Conservation (phyloP, 1,140 invertebrate species). For the Trichonephila clavata region DNA sequence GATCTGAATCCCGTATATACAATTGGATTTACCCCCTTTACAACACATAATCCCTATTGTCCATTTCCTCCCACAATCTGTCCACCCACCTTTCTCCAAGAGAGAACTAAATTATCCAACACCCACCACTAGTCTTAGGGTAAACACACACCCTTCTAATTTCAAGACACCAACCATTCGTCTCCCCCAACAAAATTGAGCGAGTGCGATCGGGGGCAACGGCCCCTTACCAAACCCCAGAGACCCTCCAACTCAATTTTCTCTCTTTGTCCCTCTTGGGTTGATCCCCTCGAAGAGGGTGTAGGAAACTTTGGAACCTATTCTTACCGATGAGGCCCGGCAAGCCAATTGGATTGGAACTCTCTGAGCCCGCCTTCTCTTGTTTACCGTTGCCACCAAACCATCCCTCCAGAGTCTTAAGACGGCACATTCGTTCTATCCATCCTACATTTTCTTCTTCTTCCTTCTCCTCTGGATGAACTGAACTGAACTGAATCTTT, state of each 20-base stretch:
- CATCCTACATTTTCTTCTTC: background rate
- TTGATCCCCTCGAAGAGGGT: background rate
- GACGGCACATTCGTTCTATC: constrained; percentile 46
- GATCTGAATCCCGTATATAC: too few species aligned
- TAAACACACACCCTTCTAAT: constrained; percentile 61
- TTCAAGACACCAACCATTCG: constrained; percentile 33
- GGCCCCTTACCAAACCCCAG: constrained; percentile 4
- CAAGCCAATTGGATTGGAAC: constrained; percentile 68
- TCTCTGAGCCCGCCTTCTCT: constrained; percentile 58
- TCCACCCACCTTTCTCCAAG: background rate
- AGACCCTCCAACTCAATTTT: constrained; percentile 70
- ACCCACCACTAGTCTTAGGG: background rate
- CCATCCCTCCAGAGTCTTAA: constrained; percentile 33
- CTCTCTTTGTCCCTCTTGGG: constrained; percentile 47
- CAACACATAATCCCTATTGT: background rate
- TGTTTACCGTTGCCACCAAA: constrained; percentile 52
- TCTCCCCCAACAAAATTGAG: constrained; percentile 29
- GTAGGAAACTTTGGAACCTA: constrained; percentile 3
- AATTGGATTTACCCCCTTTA: background rate
- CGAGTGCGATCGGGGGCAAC: constrained; percentile 32
- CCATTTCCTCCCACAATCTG: constrained; percentile 10
- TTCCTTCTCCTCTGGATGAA: background rate
- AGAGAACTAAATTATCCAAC: constrained; percentile 49
- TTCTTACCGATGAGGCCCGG: constrained; percentile 59
- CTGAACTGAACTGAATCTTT: background rate